Base-by-base conservation (phyloP, 2,113 vertebrate genomes). In the Pteropus alecto region DNA sequence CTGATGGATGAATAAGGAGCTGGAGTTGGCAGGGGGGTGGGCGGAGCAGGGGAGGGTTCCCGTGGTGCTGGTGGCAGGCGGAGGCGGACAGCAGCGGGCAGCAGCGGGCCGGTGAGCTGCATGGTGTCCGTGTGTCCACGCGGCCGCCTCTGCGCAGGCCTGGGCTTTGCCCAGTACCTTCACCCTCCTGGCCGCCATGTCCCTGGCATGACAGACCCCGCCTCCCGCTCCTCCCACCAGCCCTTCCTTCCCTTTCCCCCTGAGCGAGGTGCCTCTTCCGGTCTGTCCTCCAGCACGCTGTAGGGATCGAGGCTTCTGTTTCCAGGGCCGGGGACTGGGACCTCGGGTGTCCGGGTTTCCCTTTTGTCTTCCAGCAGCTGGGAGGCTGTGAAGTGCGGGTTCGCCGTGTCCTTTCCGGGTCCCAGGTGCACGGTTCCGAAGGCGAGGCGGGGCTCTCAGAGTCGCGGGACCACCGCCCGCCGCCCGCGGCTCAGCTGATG, bases 51-150 rank as follows among this genome's bases (percentile, higher is more conserved):
- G 30, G 4, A 15, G 0, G 0, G 26, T 28, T 38, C 41, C 33
- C 1, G 1, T 28, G 58, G 4, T 2, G 19, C 5, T 10, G 28
- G 33, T 7, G 63, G 51, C 0, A 7, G 6, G 41, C 11, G 0
- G 7, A 7, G 43, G 43, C 43, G 43, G 43, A 8, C 7, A 8
- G 43, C 5, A 8, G 43, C 43, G 5, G 43, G 43, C 7, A 8
- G 43, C 5, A 8, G 43, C 43, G 5, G 43, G 43, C 43, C 3
- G 14, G 84, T 7, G 6, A 10, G 26, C 26, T 51, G 63, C 6
- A 46, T 1, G 26, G 24, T 28, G 28, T 81, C n/a, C 18, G 18
- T 68, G 41, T 74, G 26, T 12, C 46, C 24, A 22, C 4, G 6
- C 8, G 9, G 68, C 71, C 38, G 6, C 15, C 10, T 21, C 41